These are phyloP conservation scores for Pandemis heparana DNA, from an alignment of 2,888 invertebrate genomes.

Conservation along the genomic window DNA sequence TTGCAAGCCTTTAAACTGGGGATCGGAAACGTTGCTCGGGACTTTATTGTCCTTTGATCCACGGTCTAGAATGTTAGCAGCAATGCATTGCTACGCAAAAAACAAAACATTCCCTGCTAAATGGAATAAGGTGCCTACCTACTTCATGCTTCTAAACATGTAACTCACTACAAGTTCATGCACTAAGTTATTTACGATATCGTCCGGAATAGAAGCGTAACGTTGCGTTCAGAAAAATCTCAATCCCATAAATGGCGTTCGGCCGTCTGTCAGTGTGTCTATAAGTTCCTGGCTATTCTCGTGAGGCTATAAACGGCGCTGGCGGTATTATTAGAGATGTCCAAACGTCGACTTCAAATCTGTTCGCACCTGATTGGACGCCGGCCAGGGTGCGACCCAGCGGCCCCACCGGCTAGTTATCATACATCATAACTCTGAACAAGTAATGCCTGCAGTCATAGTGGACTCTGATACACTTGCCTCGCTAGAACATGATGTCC, in stretches of 20 bases:
- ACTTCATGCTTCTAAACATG: background rate
- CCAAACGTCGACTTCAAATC: constrained; percentile 68
- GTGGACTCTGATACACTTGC: background rate
- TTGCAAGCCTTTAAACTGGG: constrained; percentile 2
- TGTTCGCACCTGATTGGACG: constrained; percentile 79
- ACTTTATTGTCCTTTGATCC: background rate
- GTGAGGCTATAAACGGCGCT: constrained; percentile 75
- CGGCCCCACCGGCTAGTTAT: constrained; percentile 12
- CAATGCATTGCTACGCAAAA: background rate
- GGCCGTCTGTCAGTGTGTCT: constrained; percentile 60
- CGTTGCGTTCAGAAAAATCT: constrained; percentile 36
- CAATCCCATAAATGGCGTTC: constrained; percentile 46
- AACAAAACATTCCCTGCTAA: background rate
- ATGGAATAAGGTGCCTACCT: background rate
- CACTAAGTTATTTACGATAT: constrained; percentile 23
- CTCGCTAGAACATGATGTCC: background rate
- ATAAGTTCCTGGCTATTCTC: constrained; percentile 75
- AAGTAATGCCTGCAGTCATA: background rate
- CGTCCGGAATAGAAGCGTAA: constrained; percentile 26
- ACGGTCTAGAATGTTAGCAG: background rate
- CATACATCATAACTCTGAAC: constrained; percentile 35
- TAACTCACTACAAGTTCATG: constrained; percentile 16
- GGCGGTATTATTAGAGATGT: constrained; percentile 78
- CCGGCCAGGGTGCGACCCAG: constrained; percentile 59
- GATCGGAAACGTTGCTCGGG: background rate